Evolutionary conservation across 2,888 invertebrate genomes (phyloP), one percentile per base, ranked within the genome.

Genomic region (Drosophila meridionalis): DNA sequence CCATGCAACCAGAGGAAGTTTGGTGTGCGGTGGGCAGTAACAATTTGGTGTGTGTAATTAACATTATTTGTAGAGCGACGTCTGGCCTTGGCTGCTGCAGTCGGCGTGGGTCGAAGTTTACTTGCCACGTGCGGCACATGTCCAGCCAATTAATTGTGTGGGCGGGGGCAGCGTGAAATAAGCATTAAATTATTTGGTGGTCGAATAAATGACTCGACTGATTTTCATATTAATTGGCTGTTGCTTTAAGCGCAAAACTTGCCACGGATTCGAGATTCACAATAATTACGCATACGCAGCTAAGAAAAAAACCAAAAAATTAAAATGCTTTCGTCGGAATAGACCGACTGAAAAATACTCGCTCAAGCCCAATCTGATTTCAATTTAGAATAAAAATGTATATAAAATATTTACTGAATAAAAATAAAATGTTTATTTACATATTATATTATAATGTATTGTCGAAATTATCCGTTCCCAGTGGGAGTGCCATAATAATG

Each of bases 211-310:
- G 76, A 74, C 53, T 58, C 52, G 11, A 57, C 72, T 74, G 75
- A 81, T 90, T 87, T 79, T 80, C 90, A 90, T 90, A 89, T 90
- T 87, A 90, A 87, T 90, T 89, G 77, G 74, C 73, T 77, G 77
- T 73, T 80, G 75, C 75, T 57, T 53, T 42, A 43, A 52, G 56
- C 47, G 52, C 48, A 55, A 36, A 34, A 47, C 55, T 34, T 32
- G 20, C 34, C 32, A 34, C 14, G 32, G 20, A 32, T 20, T 34
- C 32, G 6, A 52, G 40, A 61, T 53, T 38, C 43, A 47, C 48
- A 28, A 52, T 56, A 64, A 60, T 81, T 68, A 60, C 57, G 64
- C 34, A 81, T 67, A 72, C 73, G 77, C 58, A 45, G 26, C 3
- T 3, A 12, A 32, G 14, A 48, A 48, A 48, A n/a, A 40, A n/a